Evolutionary conservation across 2,113 vertebrate species (phyloP).

Genomic region (Cyprinus carpio): DNA sequence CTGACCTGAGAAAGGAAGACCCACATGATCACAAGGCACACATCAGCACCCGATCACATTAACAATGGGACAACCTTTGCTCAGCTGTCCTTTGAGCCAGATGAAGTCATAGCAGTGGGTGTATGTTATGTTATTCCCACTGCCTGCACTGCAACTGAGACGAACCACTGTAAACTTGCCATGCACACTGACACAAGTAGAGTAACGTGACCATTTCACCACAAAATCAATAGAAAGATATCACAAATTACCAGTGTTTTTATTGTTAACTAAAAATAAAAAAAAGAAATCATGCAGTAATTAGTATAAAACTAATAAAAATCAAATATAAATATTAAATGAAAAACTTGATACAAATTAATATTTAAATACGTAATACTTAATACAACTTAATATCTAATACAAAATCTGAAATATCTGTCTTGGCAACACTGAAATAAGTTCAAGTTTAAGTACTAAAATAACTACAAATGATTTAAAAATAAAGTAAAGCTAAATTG

Average conservation of each 20-base stretch:
- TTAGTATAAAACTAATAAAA: not conserved
- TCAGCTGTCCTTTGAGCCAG: not conserved
- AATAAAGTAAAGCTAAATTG: not conserved
- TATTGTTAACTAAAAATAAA: too few relatives aligned
- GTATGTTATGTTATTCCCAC: not conserved
- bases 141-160: not conserved
- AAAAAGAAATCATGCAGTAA: not conserved
- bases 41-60: conserved; percentile 8
- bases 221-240: too few relatives aligned
- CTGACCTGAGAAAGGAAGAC: not conserved
- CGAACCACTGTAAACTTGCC: not conserved
- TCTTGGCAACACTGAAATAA: too few relatives aligned
- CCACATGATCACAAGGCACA: not conserved
- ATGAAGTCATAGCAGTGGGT: not conserved
- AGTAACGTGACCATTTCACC: too few relatives aligned
- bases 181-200: not conserved
- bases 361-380: too few relatives aligned
- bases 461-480: too few relatives aligned
- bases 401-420: not conserved
- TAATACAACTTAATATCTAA: too few relatives aligned
- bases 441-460: not conserved
- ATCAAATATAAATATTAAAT: not conserved
- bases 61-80: conserved; percentile 9
- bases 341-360: not conserved
- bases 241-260: too few relatives aligned